Conservation (phyloP, 2,888 invertebrate genomes). For the Achlya flavicornis region DNA sequence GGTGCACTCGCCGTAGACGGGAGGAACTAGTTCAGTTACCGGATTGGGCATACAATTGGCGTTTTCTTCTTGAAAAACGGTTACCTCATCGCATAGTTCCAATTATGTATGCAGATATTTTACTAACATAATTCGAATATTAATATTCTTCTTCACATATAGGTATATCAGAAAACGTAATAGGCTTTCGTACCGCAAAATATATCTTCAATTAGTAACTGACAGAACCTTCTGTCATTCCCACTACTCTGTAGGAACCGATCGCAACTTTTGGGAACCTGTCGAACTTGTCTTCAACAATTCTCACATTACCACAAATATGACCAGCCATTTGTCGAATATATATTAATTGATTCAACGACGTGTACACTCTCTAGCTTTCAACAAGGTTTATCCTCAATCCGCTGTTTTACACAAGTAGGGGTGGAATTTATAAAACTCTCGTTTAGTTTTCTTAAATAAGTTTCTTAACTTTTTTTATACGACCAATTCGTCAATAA, state of each 20-base stretch:
- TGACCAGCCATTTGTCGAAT: conserved; percentile 3
- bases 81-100: too few relatives aligned
- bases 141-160: not conserved
- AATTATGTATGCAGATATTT: too few relatives aligned
- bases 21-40: too few relatives aligned
- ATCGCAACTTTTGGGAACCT: conserved; percentile 8
- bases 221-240: conserved; percentile 1
- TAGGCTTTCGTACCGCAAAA: not conserved
- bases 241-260: not conserved
- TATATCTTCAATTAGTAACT: conserved; percentile 10
- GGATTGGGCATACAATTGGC: not conserved
- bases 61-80: too few relatives aligned
- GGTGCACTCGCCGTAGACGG: too few relatives aligned
- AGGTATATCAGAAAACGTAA: not conserved
- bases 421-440: too few relatives aligned
- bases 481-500: too few relatives aligned
- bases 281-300: conserved; percentile 12
- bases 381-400: too few relatives aligned
- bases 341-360: not conserved
- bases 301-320: conserved; percentile 1
- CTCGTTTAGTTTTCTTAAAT: too few relatives aligned
- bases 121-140: not conserved
- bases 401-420: too few relatives aligned
- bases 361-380: not conserved
- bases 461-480: too few relatives aligned